Evolutionary conservation across 2,113 vertebrate species (phyloP).

Genomic region (Struthio camelus): DNA sequence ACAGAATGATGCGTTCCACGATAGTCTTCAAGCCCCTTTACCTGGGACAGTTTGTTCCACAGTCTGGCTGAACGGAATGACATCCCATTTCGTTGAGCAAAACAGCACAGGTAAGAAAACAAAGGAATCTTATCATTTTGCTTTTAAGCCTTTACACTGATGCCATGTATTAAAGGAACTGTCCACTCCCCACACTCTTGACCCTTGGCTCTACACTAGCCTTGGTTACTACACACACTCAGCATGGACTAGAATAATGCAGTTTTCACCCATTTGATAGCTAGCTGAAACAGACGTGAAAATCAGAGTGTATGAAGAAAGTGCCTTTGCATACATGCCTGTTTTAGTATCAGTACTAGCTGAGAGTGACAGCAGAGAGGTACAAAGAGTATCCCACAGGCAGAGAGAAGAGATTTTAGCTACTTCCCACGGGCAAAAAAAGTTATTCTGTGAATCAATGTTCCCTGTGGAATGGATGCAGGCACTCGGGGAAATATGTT

Average conservation of each 20-base stretch:
- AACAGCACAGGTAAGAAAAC: background rate
- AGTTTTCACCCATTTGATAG: background rate
- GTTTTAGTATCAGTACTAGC: background rate
- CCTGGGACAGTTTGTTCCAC: background rate
- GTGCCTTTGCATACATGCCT: background rate
- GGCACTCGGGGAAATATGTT: background rate
- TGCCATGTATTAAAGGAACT: background rate
- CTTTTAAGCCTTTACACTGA: background rate
- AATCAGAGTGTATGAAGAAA: background rate
- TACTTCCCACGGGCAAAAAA: background rate
- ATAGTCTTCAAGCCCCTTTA: background rate
- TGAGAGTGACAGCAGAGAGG: background rate
- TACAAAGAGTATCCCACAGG: background rate
- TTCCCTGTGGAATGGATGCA: background rate
- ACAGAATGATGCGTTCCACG: background rate
- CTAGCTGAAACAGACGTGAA: background rate
- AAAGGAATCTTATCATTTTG: background rate
- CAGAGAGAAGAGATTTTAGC: background rate
- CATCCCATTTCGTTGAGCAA: background rate
- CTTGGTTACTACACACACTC: background rate
- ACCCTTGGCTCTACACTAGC: background rate
- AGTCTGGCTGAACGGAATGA: background rate
- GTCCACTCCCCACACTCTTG: background rate
- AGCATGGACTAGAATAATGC: background rate
- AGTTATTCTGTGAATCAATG: background rate